Evolutionary conservation across 2,797 vertebrate genomes (phyloP).

Genomic region (Caiman crocodilus): DNA sequence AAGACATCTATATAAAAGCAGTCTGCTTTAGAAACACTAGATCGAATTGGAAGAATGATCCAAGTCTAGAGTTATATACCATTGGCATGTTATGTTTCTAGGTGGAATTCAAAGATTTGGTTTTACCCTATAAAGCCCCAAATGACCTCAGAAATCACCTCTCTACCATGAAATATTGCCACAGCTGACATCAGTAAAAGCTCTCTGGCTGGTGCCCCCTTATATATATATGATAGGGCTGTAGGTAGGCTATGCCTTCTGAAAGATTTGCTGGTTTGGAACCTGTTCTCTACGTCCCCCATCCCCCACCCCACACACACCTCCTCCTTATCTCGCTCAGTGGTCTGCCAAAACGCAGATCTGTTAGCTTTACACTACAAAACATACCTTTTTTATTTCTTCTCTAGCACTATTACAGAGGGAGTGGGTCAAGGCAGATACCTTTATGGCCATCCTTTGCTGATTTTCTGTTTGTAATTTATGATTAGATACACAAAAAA

Average conservation of each 20-base stretch:
- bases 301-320: too few species aligned
- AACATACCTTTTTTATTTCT: neutral
- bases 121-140: neutral
- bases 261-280: neutral
- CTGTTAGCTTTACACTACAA: neutral
- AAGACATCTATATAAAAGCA: slow-evolving; percentile 20
- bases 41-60: neutral
- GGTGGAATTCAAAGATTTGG: neutral
- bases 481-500: neutral
- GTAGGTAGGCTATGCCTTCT: neutral
- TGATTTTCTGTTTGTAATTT: neutral
- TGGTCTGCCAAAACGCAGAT: neutral
- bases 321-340: too few species aligned
- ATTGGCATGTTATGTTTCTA: neutral
- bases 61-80: neutral
- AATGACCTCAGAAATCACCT: fast-evolving
- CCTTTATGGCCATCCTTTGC: neutral
- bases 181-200: neutral
- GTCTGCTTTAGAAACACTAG: slow-evolving; percentile 16
- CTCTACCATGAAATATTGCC: neutral
- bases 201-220: neutral
- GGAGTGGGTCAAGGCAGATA: neutral
- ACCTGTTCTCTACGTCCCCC: neutral
- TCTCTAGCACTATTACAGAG: neutral
- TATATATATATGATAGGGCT: neutral